A percentile compares a stretch with the other conserved stretches of the same genome.
These are phyloP conservation scores for Anser cygnoides DNA, from an alignment of 2,113 vertebrate species.

Conservation along the genomic window DNA sequence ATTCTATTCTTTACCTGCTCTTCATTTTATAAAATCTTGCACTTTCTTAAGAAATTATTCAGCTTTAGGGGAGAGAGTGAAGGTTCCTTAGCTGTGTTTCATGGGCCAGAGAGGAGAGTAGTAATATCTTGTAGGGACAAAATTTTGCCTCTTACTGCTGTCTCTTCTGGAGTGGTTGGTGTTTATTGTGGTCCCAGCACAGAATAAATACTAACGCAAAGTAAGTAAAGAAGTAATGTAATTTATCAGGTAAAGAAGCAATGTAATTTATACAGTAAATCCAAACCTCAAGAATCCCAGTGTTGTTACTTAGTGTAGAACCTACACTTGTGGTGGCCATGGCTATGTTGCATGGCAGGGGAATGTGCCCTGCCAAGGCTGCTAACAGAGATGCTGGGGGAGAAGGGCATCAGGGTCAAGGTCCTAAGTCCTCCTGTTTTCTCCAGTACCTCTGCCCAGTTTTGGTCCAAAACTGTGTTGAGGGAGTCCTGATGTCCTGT, in stretches of 20 bases:
- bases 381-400: neutral
- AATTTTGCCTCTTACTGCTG: neutral
- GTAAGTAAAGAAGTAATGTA: neutral
- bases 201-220: neutral
- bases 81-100: neutral
- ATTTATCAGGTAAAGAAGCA: neutral
- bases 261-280: neutral
- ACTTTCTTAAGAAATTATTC: neutral
- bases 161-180: neutral
- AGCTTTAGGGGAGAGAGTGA: neutral
- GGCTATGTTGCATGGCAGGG: fast-evolving
- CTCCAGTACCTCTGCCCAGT: neutral
- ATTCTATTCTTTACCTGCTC: neutral
- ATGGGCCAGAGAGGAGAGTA: fast-evolving
- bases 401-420: neutral
- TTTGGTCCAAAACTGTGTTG: neutral
- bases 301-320: neutral
- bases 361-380: neutral
- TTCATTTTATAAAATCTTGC: neutral
- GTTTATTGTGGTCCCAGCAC: neutral
- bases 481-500: neutral
- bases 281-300: neutral
- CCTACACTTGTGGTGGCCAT: neutral
- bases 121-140: neutral
- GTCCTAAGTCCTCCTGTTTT: neutral